These are phyloP conservation scores for Gopherus evgoodei DNA, from an alignment of 2,113 vertebrate genomes.

Conservation along the genomic window DNA sequence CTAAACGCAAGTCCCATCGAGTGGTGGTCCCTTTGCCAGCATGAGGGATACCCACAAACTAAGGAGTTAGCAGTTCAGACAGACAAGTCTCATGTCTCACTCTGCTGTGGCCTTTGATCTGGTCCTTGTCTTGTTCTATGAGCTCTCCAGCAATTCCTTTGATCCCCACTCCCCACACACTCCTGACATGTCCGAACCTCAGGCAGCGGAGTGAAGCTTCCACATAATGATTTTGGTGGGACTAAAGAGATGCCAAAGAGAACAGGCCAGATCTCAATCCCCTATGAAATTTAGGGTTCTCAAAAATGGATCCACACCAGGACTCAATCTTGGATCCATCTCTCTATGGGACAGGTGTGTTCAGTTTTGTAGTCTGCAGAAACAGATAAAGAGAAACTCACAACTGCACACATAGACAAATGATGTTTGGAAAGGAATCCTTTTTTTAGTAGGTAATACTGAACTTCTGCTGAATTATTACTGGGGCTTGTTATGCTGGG, in stretches of 20 bases:
- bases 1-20: neutral
- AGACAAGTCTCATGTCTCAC: rapidly evolving
- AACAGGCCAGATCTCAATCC: rapidly evolving
- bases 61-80: neutral
- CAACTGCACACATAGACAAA: rapidly evolving
- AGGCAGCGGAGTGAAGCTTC: rapidly evolving
- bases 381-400: neutral
- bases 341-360: neutral
- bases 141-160: neutral
- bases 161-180: too few relatives aligned
- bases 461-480: neutral
- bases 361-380: neutral
- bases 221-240: neutral
- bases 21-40: neutral
- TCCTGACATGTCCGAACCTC: neutral
- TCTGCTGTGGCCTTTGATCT: neutral
- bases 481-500: neutral
- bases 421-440: neutral
- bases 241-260: neutral
- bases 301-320: neutral
- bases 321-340: neutral
- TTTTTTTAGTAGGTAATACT: slow-evolving; percentile 1
- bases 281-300: neutral
- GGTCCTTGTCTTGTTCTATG: neutral
- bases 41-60: neutral